A percentile compares a stretch with the other conserved stretches of the same genome.
Evolutionary conservation across 1,140 invertebrate species (phyloP).

Genomic region (Brachystomella parvula): DNA sequence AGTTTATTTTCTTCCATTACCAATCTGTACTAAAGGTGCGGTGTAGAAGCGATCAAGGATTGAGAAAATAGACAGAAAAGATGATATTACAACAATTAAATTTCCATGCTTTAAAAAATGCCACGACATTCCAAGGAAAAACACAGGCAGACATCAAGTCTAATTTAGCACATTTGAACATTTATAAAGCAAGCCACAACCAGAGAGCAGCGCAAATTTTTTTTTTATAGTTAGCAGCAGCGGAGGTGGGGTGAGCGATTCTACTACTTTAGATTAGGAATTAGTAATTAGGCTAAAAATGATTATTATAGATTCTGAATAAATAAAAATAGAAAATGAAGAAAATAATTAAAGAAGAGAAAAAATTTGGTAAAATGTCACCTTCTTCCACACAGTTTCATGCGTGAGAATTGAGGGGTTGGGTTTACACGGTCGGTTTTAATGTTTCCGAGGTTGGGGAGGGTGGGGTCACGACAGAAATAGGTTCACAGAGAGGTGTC

Average conservation of each 20-base stretch:
- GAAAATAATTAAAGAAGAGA: conserved; percentile 10
- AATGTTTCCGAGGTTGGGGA: not conserved
- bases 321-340: not conserved
- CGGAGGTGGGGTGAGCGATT: not conserved
- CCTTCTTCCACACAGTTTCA: conserved; percentile 14
- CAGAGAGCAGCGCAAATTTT: not conserved
- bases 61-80: conserved; percentile 2
- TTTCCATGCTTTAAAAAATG: not conserved
- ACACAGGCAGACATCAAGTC: not conserved
- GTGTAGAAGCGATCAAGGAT: too few species aligned
- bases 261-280: not conserved
- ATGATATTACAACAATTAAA: not conserved
- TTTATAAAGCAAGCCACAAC: not conserved
- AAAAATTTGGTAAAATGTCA: conserved; percentile 26
- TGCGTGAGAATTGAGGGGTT: not conserved
- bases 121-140: not conserved
- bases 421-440: not conserved
- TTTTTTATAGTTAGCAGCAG: not conserved
- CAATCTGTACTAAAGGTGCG: not conserved
- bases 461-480: too few species aligned
- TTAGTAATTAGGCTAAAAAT: too few species aligned
- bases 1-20: too few species aligned
- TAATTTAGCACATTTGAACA: not conserved
- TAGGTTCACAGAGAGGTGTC: too few species aligned
- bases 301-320: too few species aligned